These are phyloP conservation scores for Glaucomys volans DNA, from an alignment of 2,113 vertebrate genomes.

Conservation along the genomic window DNA sequence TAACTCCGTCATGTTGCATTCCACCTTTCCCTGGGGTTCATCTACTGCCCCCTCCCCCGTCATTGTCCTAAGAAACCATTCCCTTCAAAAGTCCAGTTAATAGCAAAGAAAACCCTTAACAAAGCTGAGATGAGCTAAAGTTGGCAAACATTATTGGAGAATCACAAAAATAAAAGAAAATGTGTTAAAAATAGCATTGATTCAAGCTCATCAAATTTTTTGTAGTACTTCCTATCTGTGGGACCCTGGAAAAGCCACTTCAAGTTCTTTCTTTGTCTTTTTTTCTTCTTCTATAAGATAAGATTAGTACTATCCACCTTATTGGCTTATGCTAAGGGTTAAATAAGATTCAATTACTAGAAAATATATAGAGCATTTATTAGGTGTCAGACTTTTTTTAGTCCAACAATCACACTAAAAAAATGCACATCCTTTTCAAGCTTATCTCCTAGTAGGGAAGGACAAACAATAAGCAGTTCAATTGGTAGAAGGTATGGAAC, in stretches of 20 bases:
- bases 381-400: background rate
- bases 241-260: background rate
- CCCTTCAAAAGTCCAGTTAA: background rate
- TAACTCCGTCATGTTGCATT: background rate
- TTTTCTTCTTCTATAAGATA: background rate
- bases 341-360: slow-evolving; percentile 30
- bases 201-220: background rate
- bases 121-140: background rate
- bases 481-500: background rate
- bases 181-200: background rate
- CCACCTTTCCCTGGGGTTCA: background rate
- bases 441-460: background rate
- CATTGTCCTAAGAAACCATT: background rate
- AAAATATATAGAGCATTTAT: background rate
- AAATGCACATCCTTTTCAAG: background rate
- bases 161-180: background rate
- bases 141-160: background rate
- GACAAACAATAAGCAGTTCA: background rate
- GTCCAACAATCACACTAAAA: background rate
- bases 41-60: background rate
- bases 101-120: background rate
- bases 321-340: background rate
- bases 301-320: background rate
- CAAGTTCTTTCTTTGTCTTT: background rate
- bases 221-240: background rate